Evolutionary conservation across 2,113 vertebrate genomes (phyloP).

Genomic region (Aegotheles bennettii): DNA sequence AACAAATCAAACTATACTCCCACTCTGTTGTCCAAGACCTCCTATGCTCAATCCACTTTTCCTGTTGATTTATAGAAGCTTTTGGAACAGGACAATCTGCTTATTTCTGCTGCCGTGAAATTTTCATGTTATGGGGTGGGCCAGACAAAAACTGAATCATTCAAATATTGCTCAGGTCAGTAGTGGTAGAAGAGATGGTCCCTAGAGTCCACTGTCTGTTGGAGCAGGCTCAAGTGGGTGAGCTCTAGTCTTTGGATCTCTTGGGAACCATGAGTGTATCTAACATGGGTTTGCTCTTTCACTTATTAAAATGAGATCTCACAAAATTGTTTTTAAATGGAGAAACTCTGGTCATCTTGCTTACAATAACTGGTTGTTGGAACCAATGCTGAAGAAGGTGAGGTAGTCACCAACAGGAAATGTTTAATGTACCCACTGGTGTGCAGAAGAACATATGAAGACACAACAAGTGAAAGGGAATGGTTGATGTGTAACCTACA

Average conservation of each 20-base stretch:
- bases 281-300: neutral
- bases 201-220: neutral
- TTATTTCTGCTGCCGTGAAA: neutral
- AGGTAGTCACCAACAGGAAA: neutral
- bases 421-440: neutral
- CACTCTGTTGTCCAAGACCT: neutral
- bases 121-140: neutral
- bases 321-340: neutral
- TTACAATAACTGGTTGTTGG: conserved; percentile 22
- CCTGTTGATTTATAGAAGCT: neutral
- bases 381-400: neutral
- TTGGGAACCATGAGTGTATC: neutral
- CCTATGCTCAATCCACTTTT: neutral
- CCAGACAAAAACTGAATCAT: neutral
- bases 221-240: neutral
- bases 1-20: neutral
- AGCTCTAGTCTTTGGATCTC: neutral
- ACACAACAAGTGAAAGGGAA: neutral
- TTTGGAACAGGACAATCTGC: neutral
- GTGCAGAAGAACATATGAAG: neutral
- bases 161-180: neutral
- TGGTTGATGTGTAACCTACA: neutral
- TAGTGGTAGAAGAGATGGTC: neutral
- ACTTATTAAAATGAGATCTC: neutral
- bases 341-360: neutral